Percentiles rank a stretch among this genome's conserved stretches.
These are phyloP conservation scores for Xylota segnis DNA, from an alignment of 2,888 invertebrate species.

Conservation along the genomic window DNA sequence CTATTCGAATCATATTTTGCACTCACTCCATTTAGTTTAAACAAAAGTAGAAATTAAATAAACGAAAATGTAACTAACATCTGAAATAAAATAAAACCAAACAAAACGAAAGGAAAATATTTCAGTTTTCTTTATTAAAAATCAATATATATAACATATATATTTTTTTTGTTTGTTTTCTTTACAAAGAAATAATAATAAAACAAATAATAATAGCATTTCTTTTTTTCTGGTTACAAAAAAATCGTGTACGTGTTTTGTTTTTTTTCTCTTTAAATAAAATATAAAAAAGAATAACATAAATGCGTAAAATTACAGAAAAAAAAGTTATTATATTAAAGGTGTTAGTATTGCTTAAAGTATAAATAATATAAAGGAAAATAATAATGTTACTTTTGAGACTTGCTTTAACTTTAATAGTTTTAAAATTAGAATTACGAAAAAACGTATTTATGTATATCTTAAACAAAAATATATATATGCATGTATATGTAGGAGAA, in stretches of 20 bases:
- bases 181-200: constrained; percentile 66
- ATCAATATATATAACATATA: constrained; percentile 63
- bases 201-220: constrained; percentile 70
- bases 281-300: constrained; percentile 74
- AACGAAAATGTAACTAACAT: constrained; percentile 44
- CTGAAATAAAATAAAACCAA: constrained; percentile 64
- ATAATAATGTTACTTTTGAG: constrained; percentile 77
- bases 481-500: constrained; percentile 46
- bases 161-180: constrained; percentile 41
- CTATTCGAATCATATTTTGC: constrained; percentile 63
- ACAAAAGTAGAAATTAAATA: constrained; percentile 48
- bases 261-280: constrained; percentile 62
- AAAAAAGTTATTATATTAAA: constrained; percentile 50
- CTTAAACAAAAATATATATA: constrained; percentile 37
- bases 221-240: constrained; percentile 40
- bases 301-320: constrained; percentile 72
- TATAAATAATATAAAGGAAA: constrained; percentile 66
- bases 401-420: constrained; percentile 53
- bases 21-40: constrained; percentile 69
- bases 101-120: constrained; percentile 70
- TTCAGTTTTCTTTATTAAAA: constrained; percentile 71
- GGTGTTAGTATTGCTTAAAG: constrained; percentile 70
- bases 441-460: constrained; percentile 14
- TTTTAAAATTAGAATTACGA: constrained; percentile 31
- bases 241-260: constrained; percentile 11